Evolutionary conservation across 2,888 invertebrate species (phyloP).

Genomic region (Heliconius ismenius): DNA sequence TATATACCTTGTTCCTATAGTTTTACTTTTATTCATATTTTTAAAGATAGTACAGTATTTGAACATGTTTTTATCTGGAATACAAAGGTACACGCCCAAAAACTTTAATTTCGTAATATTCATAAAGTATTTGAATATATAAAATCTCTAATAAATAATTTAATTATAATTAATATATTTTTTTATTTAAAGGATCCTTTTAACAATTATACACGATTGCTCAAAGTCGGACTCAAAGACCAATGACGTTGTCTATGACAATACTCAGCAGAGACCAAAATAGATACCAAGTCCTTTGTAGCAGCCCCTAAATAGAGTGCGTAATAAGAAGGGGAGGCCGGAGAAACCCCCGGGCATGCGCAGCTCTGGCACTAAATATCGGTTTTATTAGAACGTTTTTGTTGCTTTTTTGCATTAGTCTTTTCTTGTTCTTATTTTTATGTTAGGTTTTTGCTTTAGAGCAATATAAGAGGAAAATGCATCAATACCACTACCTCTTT

Average conservation of each 20-base stretch:
- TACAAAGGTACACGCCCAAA: neutral
- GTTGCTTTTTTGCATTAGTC: conserved; percentile 60
- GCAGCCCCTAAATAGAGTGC: conserved; percentile 80
- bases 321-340: conserved; percentile 77
- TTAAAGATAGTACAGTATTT: neutral
- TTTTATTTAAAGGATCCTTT: neutral
- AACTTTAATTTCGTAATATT: neutral
- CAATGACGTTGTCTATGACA: conserved; percentile 57
- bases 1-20: neutral
- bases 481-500: conserved; percentile 12
- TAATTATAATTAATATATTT: neutral
- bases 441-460: conserved; percentile 37
- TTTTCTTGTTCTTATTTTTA: conserved; percentile 45
- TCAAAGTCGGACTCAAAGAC: conserved; percentile 54
- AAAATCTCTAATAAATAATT: neutral
- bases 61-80: neutral
- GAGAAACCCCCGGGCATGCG: conserved; percentile 73
- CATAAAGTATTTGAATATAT: neutral
- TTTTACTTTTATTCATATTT: neutral
- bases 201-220: conserved; percentile 34
- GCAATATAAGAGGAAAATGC: conserved; percentile 32
- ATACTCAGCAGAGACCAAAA: conserved; percentile 77
- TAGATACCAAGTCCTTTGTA: conserved; percentile 78
- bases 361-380: conserved; percentile 65
- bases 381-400: conserved; percentile 76